Conservation (phyloP, 1,140 invertebrate species). For the Drosophila setifemur region DNA sequence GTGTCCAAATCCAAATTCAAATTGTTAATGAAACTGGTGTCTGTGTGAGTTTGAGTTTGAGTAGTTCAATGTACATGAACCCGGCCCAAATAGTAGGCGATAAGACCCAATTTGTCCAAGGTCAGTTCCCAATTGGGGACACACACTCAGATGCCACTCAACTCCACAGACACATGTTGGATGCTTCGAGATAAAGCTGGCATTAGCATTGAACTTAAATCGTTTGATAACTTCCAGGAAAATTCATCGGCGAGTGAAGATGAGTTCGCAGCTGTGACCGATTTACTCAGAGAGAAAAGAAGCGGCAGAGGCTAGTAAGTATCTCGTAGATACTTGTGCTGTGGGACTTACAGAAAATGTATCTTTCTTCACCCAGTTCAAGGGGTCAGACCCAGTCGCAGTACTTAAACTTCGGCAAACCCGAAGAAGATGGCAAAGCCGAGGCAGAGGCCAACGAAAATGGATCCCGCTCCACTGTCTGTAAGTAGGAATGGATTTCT, state of each 20-base stretch:
- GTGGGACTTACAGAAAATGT: background rate
- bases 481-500: slow-evolving; percentile 83
- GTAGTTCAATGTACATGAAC: slow-evolving; percentile 61
- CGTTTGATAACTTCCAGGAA: slow-evolving; percentile 38
- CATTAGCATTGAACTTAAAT: slow-evolving; percentile 65
- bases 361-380: slow-evolving; percentile 28
- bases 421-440: slow-evolving; percentile 87
- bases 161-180: background rate
- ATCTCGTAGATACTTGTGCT: background rate
- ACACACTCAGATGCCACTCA: no score
- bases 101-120: slow-evolving; percentile 66
- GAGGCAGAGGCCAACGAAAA: slow-evolving; percentile 89
- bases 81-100: slow-evolving; percentile 43
- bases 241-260: slow-evolving; percentile 34
- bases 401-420: slow-evolving; percentile 87
- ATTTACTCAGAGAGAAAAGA: slow-evolving; percentile 61
- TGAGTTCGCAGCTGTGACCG: slow-evolving; percentile 24
- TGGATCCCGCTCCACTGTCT: slow-evolving; percentile 89
- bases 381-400: slow-evolving; percentile 92
- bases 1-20: slow-evolving; percentile 42
- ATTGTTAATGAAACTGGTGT: slow-evolving; percentile 50
- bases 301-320: slow-evolving; percentile 76
- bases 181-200: slow-evolving; percentile 32
- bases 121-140: slow-evolving; percentile 55
- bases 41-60: no score